These are phyloP conservation scores for Odontocolon sp. DNA, from an alignment of 2,888 invertebrate species.

Conservation along the genomic window DNA sequence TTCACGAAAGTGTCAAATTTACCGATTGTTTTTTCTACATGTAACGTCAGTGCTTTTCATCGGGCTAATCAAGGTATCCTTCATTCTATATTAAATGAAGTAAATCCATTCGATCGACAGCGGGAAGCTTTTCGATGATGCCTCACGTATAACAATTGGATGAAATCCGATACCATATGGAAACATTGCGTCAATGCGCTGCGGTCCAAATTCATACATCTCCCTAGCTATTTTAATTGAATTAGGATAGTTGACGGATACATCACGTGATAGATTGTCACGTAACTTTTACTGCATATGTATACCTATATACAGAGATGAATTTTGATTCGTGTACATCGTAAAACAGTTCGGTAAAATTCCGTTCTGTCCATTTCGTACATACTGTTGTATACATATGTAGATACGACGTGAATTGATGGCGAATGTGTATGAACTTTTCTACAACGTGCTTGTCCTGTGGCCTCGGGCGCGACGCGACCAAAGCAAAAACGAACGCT, in stretches of 20 bases:
- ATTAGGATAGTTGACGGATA: slow-evolving; percentile 2
- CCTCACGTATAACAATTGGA: not conserved
- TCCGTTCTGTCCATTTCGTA: slow-evolving; percentile 7
- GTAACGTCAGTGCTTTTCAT: too few relatives aligned
- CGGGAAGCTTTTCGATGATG: not conserved
- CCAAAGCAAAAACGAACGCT: slow-evolving; percentile 50
- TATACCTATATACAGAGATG: not conserved
- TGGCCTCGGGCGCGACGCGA: slow-evolving; percentile 19
- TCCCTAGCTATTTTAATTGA: not conserved
- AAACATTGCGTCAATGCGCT: not conserved
- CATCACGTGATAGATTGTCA: not conserved
- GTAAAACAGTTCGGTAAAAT: too few relatives aligned
- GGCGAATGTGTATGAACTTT: not conserved
- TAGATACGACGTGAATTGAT: slow-evolving; percentile 19
- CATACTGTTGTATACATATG: slow-evolving; percentile 5
- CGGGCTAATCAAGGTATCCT: too few relatives aligned
- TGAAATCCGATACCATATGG: not conserved
- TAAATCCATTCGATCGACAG: too few relatives aligned
- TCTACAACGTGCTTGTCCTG: not conserved
- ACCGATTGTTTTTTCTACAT: too few relatives aligned
- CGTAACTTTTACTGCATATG: not conserved
- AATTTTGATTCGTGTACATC: slow-evolving; percentile 2
- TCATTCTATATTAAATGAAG: too few relatives aligned
- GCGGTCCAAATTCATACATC: not conserved
- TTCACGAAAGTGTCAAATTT: too few relatives aligned